Evolutionary conservation across 2,113 vertebrate genomes (phyloP).

Genomic region (Galemys pyrenaicus): DNA sequence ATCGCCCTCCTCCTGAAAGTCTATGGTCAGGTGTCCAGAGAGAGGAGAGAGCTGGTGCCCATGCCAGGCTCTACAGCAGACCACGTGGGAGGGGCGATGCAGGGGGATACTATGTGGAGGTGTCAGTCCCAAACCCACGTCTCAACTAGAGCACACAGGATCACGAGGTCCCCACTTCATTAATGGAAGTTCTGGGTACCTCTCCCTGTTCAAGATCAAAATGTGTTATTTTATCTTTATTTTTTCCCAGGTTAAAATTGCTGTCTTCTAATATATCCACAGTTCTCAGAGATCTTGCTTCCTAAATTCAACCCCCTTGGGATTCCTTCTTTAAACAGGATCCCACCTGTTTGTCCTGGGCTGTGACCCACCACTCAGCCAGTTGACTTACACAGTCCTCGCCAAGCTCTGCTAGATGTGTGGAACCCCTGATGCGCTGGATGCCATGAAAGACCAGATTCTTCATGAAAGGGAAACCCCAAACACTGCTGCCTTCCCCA

Average conservation of each 20-base stretch:
- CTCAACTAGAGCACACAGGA: not conserved
- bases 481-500: constrained; percentile 59
- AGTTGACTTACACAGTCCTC: not conserved
- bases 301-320: not conserved
- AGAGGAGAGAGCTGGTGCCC: not conserved
- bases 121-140: not conserved
- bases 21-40: not conserved
- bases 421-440: not conserved
- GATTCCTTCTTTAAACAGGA: not conserved
- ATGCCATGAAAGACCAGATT: not conserved
- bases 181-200: not conserved
- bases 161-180: not conserved
- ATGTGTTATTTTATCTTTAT: not conserved
- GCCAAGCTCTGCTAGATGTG: not conserved
- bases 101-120: no score
- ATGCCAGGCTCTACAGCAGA: not conserved
- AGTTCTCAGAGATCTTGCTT: not conserved
- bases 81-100: not conserved
- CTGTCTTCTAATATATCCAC: not conserved
- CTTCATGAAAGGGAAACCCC: not conserved
- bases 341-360: not conserved
- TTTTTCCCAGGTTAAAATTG: not conserved
- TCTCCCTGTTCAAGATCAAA: not conserved
- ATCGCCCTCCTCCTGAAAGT: not conserved
- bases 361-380: not conserved